Evolutionary conservation across 2,797 vertebrate genomes (phyloP), one percentile per base, ranked within the genome.

Genomic region (Acanthiza pusilla): DNA sequence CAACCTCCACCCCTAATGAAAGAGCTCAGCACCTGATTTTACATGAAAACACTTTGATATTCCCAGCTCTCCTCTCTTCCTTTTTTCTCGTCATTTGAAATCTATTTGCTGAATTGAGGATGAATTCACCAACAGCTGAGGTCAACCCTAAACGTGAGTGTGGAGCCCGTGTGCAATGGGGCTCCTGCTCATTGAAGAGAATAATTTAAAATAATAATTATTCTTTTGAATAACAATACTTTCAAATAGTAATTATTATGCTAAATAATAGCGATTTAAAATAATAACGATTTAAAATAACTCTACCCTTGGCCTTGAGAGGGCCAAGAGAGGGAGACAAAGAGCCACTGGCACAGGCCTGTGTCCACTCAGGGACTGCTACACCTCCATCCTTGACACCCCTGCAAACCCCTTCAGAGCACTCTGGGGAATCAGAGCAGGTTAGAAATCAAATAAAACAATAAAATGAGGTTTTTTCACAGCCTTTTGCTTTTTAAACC

Each of bases 281-380:
- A 78, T 84, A 58, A 53, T 53, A 34, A 36, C 5, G 16, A 16
- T 47, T 84, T 60, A 3, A 90, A 78, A 60, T 65, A 61, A 7
- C 53, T 32, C 47, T 54, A 1, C 63, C 34, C 42, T 2, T 8
- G 82, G 70, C 63, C n/a, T 81, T 25, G 74, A 16, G 81, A 96
- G 94, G 14, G 61, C 96, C 96, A 95, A 95, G 92, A 95, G 95
- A 94, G 95, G 94, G 94, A 94, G 96, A 96, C 93, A 97, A 72
- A 96, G 95, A 95, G 87, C 91, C 45, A 9, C 38, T 23, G 16
- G 67, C 54, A 58, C 58, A 7, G 5, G 0, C 4, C 26, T 9
- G 0, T 32, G 89, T 88, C 95, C 96, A 85, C 72, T 84, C 79
- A 5, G 1, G 57, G 71, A 4, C 42, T 51, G 60, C 1, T 10